These are phyloP conservation scores for Imbricaverruca yamaguchii DNA, from an alignment of 2,888 invertebrate genomes.

Conservation along the genomic window DNA sequence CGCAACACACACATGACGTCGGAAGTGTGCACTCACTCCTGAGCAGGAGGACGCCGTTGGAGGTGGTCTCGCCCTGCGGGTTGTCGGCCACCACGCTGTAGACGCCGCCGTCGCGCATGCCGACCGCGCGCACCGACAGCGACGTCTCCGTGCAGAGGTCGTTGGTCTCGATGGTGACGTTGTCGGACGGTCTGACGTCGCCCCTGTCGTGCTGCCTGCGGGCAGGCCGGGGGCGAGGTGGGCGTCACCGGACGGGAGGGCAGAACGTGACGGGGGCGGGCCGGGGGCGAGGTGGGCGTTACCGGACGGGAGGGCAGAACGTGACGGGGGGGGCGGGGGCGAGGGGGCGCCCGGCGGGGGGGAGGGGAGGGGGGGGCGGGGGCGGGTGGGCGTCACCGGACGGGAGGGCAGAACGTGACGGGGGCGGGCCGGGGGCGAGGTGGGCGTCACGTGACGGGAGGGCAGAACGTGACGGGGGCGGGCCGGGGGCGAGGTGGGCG, in stretches of 20 bases:
- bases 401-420: too few relatives aligned
- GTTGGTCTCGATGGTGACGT: slow-evolving; percentile 29
- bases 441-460: too few relatives aligned
- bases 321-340: background rate
- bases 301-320: too few relatives aligned
- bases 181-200: slow-evolving; percentile 29
- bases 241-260: too few relatives aligned
- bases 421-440: background rate
- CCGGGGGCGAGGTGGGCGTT: background rate
- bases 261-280: background rate
- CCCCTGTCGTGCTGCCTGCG: slow-evolving; percentile 32
- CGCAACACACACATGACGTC: too few relatives aligned
- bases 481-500: background rate
- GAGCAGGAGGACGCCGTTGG: slow-evolving; percentile 60
- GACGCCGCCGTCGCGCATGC: slow-evolving; percentile 50
- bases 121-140: slow-evolving; percentile 28
- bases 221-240: background rate
- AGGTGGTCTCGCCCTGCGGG: slow-evolving; percentile 61
- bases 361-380: background rate
- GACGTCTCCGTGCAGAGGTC: slow-evolving; percentile 27
- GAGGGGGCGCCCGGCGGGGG: too few relatives aligned
- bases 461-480: too few relatives aligned
- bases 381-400: background rate
- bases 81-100: slow-evolving; percentile 73
- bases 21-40: slow-evolving; percentile 52